A percentile compares a stretch with the other conserved stretches of the same genome.
Conservation (phyloP, 2,797 vertebrate genomes). For the Luscinia luscinia region DNA sequence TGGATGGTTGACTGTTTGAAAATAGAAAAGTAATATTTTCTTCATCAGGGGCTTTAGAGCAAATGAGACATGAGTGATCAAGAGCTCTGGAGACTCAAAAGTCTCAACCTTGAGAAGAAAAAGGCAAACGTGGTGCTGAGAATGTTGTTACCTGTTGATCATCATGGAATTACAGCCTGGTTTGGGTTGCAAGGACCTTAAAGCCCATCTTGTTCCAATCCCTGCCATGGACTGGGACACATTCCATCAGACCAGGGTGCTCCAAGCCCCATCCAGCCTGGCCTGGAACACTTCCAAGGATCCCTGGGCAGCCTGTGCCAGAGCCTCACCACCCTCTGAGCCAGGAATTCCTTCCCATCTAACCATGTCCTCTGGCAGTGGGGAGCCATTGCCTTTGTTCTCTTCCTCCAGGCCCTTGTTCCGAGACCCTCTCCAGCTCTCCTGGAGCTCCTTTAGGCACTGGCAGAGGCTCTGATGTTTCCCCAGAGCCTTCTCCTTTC, state of each 20-base stretch:
- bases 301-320: background rate
- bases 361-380: background rate
- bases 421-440: background rate
- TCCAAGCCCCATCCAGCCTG: fast-evolving
- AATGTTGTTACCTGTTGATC: background rate
- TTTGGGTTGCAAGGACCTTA: background rate
- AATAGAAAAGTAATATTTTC: background rate
- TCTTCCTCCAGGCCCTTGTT: background rate
- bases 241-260: fast-evolving
- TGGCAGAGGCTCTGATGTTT: fast-evolving
- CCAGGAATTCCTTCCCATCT: fast-evolving
- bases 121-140: background rate
- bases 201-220: background rate
- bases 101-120: background rate
- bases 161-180: background rate
- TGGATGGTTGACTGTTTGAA: background rate
- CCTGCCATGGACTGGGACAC: too few relatives aligned
- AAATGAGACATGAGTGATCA: fast-evolving
- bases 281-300: fast-evolving
- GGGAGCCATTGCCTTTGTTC: background rate
- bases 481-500: background rate
- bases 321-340: fast-evolving
- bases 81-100: background rate
- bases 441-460: background rate
- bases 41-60: background rate